Evolutionary conservation across 2,113 vertebrate genomes (phyloP).

Genomic region (Brachyhypopomus gauderio): DNA sequence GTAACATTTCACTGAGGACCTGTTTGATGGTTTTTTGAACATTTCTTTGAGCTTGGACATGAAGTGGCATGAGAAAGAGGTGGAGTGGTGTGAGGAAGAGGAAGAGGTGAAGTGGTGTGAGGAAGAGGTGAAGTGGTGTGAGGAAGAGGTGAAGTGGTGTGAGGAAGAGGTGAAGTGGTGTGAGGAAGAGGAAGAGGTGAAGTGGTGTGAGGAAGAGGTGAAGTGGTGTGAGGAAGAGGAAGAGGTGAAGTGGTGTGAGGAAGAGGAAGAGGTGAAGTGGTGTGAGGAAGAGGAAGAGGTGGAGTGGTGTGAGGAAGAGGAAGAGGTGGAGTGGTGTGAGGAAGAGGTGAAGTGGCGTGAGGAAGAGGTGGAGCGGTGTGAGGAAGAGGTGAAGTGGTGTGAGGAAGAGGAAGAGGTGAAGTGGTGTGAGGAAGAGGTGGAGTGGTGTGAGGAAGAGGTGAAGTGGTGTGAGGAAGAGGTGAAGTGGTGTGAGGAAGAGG

Average conservation of each 20-base stretch:
- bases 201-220: not conserved
- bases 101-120: not conserved
- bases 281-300: not conserved
- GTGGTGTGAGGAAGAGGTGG: not conserved
- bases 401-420: not conserved
- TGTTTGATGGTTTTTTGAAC: too few species aligned
- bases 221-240: not conserved
- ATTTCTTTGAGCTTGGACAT: too few species aligned
- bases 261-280: too few species aligned
- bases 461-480: not conserved
- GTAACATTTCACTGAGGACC: too few species aligned
- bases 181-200: not conserved
- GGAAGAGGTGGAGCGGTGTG: not conserved
- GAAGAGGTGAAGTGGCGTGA: not conserved
- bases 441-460: not conserved
- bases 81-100: too few species aligned
- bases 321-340: too few species aligned
- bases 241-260: too few species aligned
- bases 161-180: not conserved
- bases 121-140: not conserved
- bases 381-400: not conserved
- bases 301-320: not conserved
- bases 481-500: not conserved
- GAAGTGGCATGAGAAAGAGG: not conserved
- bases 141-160: not conserved